Evolutionary conservation across 2,888 invertebrate species (phyloP).

Genomic region (Girardia tigrina): DNA sequence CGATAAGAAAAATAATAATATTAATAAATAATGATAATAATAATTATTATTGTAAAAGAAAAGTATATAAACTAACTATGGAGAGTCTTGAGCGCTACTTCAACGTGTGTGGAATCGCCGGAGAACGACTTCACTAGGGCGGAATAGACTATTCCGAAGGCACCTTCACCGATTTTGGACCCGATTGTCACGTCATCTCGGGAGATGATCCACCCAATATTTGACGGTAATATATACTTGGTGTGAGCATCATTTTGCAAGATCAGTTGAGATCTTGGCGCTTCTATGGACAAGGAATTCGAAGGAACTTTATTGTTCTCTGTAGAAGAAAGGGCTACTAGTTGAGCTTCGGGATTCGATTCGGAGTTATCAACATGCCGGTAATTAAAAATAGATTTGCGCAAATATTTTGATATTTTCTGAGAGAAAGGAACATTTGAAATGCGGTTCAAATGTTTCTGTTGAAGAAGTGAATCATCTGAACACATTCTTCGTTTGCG

Average conservation of each 20-base stretch:
- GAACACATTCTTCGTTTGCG: background rate
- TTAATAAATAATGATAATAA: background rate
- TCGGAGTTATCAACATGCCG: background rate
- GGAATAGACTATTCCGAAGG: background rate
- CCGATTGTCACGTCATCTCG: background rate
- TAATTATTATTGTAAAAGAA: background rate
- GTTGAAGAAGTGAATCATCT: background rate
- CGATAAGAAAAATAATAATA: too few relatives aligned
- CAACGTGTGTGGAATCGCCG: background rate
- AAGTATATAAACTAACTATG: background rate
- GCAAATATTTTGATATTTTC: background rate
- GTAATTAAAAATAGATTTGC: background rate
- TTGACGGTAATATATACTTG: background rate
- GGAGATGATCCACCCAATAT: constrained; percentile 11
- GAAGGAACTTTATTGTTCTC: background rate
- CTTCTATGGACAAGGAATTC: background rate
- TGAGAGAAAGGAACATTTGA: constrained; percentile 10
- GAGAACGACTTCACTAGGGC: background rate
- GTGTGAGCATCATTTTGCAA: constrained; percentile 2
- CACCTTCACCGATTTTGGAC: background rate
- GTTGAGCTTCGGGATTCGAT: background rate
- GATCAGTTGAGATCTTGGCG: background rate
- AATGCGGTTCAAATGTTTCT: background rate
- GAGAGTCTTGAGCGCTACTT: constrained; percentile 4
- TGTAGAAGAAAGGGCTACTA: background rate